Evolutionary conservation across 1,140 invertebrate species (phyloP).

Genomic region (Lysiphlebus fabarum): DNA sequence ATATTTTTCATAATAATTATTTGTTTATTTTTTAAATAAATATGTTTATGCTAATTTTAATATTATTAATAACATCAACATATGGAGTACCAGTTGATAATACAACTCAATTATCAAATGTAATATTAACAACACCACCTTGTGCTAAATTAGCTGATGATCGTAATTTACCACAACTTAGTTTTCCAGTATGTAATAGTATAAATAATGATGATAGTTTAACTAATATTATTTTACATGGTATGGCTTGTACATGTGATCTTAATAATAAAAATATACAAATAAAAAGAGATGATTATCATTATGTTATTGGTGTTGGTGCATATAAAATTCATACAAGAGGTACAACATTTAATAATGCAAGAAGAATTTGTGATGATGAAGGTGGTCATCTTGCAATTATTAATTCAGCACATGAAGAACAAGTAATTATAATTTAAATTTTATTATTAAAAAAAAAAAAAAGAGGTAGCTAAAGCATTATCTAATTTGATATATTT

Average conservation of each 20-base stretch:
- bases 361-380: slow-evolving; percentile 44
- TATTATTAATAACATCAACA: no score
- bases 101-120: not conserved
- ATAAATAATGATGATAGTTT: slow-evolving; percentile 12
- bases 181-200: slow-evolving; percentile 26
- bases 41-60: no score
- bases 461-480: not conserved
- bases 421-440: slow-evolving; percentile 33
- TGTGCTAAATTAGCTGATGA: slow-evolving; percentile 3
- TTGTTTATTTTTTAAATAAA: no score
- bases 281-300: slow-evolving; percentile 45
- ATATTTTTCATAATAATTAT: no score
- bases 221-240: slow-evolving; percentile 35
- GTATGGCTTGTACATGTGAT: slow-evolving; percentile 43
- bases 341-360: slow-evolving; percentile 44
- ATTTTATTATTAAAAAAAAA: not conserved
- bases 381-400: slow-evolving; percentile 49
- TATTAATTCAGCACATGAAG: slow-evolving; percentile 43
- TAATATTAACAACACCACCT: slow-evolving; percentile 7
- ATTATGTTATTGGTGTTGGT: slow-evolving; percentile 37
- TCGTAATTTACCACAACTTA: slow-evolving; percentile 16
- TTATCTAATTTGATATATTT: slow-evolving; percentile 1
- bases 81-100: no score
- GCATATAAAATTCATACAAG: slow-evolving; percentile 46
- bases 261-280: slow-evolving; percentile 25